These are phyloP conservation scores for Thereva unica DNA, from an alignment of 2,888 invertebrate species.

Conservation along the genomic window DNA sequence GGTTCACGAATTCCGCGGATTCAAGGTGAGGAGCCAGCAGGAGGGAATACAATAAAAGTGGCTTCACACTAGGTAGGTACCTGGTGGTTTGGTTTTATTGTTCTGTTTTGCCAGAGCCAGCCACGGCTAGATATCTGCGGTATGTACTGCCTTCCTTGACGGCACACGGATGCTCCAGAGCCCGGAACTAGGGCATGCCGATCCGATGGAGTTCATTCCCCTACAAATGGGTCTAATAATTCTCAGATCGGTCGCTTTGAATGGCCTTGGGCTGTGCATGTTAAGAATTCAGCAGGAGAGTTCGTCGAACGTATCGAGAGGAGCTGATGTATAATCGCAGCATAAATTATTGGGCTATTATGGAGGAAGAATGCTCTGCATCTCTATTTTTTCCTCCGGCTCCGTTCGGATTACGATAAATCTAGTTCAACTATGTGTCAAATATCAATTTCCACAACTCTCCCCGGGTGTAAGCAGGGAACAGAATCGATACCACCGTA, in stretches of 20 bases:
- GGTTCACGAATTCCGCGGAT: constrained; percentile 22
- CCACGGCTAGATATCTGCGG: too few species aligned
- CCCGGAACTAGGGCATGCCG: constrained; percentile 28
- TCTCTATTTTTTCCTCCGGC: too few species aligned
- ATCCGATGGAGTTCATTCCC: constrained; percentile 22
- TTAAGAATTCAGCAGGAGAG: constrained; percentile 11
- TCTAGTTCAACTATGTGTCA: too few species aligned
- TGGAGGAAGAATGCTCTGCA: too few species aligned
- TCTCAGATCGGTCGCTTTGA: constrained; percentile 21
- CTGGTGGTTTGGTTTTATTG: constrained; percentile 4
- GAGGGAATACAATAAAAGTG: constrained; percentile 22
- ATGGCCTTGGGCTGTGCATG: constrained; percentile 26
- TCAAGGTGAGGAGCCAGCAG: constrained; percentile 16
- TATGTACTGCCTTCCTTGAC: not conserved
- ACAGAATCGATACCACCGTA: too few species aligned
- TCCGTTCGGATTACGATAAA: too few species aligned
- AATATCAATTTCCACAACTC: too few species aligned
- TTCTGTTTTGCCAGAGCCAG: not conserved
- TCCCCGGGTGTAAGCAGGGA: too few species aligned
- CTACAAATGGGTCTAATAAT: constrained; percentile 15
- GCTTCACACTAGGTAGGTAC: constrained; percentile 16
- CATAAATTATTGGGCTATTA: too few species aligned
- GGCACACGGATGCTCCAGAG: constrained; percentile 10
- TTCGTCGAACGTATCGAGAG: not conserved
- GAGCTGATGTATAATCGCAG: too few species aligned